Base-by-base conservation (phyloP, 2,797 vertebrate genomes). In the Gymnoscopelus microlampas region DNA sequence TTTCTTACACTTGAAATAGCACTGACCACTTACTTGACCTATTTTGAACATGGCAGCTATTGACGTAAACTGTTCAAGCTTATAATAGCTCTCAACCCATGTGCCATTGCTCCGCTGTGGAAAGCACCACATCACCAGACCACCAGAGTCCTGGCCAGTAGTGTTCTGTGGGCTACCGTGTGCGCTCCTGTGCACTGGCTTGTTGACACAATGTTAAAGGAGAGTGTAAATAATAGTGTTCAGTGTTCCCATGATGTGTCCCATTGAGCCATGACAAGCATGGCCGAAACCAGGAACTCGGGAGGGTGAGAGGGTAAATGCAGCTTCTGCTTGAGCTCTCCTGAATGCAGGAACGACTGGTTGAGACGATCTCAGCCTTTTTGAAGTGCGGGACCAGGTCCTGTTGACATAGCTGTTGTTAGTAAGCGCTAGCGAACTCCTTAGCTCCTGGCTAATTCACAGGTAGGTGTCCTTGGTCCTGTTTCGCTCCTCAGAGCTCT, bases 401-500 rank as follows among this genome's bases (percentile, higher is more conserved):
- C 73, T 3, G 73, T 57, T 54, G 49, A 67, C 53, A 0, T 24
- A 7, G 35, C 66, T 24, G 68, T 55, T 53, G 59, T 69, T 44
- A 26, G 54, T 71, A 84, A 82, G 83, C 79, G 84, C 84, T 84
- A 79, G 79, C 55, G 70, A 68, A 66, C 81, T 84, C 70, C 84
- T 65, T 78, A 57, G 75, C 80, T 73, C 64, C 63, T 76, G 64
- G 76, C 13, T 55, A 2, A 29, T 53, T 32, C 70, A 32, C 79
- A 73, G 74, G 63, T 49, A 81, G 63, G 32, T 32, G 39, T 23
- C 1, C 68, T 71, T 35, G 50, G 74, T 78, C 72, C 1, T 24
- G 73, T 24, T 7, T 23, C 3, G 56, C 68, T 80, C 83, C 70
- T 71, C 69, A n/a, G 63, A 58, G 12, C 0, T 47, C 11, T 73